Conservation (phyloP, 2,888 invertebrate genomes). For the Diabrotica balteata region DNA sequence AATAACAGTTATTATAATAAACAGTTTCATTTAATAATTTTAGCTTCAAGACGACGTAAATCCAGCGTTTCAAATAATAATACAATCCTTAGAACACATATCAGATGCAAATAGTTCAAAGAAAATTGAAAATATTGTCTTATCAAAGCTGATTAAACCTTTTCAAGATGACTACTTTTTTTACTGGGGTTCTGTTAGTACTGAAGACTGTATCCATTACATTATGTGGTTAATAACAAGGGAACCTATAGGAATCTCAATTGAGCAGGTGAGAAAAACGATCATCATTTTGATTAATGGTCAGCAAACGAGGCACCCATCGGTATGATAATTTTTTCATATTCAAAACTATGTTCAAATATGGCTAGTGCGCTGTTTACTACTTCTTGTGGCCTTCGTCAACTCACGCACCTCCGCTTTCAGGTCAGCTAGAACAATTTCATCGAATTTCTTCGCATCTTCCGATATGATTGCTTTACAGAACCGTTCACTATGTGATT, state of each 20-base stretch:
- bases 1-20: too few species aligned
- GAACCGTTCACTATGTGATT: too few species aligned
- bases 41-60: slow-evolving; percentile 64
- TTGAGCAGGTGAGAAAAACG: slow-evolving; percentile 63
- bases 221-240: slow-evolving; percentile 71
- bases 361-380: too few species aligned
- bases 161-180: slow-evolving; percentile 70
- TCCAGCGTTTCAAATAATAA: slow-evolving; percentile 58
- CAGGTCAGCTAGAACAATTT: too few species aligned
- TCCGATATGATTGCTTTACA: too few species aligned
- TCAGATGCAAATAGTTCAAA: slow-evolving; percentile 62
- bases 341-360: too few species aligned
- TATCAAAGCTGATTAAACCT: slow-evolving; percentile 63
- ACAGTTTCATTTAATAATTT: slow-evolving; percentile 2
- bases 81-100: slow-evolving; percentile 63
- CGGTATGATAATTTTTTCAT: too few species aligned
- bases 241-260: slow-evolving; percentile 65
- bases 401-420: too few species aligned
- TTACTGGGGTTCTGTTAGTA: slow-evolving; percentile 68
- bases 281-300: too few species aligned
- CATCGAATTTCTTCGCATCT: too few species aligned
- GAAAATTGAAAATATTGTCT: slow-evolving; percentile 56
- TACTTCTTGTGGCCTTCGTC: too few species aligned
- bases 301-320: too few species aligned
- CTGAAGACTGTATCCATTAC: slow-evolving; percentile 59